A percentile compares a stretch with the other conserved stretches of the same genome.
These are phyloP conservation scores for Acronicta leporina DNA, from an alignment of 2,888 invertebrate species.

Conservation along the genomic window DNA sequence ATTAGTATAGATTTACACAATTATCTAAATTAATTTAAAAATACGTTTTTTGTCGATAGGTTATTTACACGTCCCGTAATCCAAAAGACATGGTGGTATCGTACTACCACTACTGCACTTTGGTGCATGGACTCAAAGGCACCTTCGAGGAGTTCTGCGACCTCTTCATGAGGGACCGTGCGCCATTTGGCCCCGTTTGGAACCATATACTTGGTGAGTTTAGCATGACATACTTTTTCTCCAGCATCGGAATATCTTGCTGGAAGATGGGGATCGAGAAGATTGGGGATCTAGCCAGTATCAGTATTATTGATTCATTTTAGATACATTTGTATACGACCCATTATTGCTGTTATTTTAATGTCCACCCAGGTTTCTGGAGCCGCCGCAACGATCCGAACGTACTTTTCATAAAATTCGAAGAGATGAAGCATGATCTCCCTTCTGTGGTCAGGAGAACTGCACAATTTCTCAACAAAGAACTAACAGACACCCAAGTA, in stretches of 20 bases:
- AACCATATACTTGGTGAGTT: slow-evolving; percentile 89
- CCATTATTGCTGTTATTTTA: neutral
- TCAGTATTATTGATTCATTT: too few species aligned
- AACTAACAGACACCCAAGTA: slow-evolving; percentile 91
- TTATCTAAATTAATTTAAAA: too few species aligned
- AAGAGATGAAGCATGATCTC: slow-evolving; percentile 94
- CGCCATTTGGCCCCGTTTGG: slow-evolving; percentile 91
- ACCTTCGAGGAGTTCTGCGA: slow-evolving; percentile 93
- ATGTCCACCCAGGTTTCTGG: slow-evolving; percentile 90
- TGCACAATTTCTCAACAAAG: slow-evolving; percentile 92
- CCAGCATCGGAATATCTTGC: too few species aligned
- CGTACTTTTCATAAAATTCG: slow-evolving; percentile 94
- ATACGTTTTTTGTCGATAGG: slow-evolving; percentile 86
- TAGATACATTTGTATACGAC: too few species aligned
- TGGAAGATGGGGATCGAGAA: too few species aligned
- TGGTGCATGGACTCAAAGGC: slow-evolving; percentile 91
- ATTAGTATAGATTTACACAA: too few species aligned
- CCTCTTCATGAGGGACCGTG: slow-evolving; percentile 91
- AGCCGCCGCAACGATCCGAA: slow-evolving; percentile 91
- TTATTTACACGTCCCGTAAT: slow-evolving; percentile 96
- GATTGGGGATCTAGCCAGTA: too few species aligned
- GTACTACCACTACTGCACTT: slow-evolving; percentile 94
- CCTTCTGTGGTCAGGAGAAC: slow-evolving; percentile 91
- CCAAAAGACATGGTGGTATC: slow-evolving; percentile 97
- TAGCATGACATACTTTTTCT: neutral